Conservation (phyloP, 2,797 vertebrate genomes). For the Spondyliosoma cantharus region DNA sequence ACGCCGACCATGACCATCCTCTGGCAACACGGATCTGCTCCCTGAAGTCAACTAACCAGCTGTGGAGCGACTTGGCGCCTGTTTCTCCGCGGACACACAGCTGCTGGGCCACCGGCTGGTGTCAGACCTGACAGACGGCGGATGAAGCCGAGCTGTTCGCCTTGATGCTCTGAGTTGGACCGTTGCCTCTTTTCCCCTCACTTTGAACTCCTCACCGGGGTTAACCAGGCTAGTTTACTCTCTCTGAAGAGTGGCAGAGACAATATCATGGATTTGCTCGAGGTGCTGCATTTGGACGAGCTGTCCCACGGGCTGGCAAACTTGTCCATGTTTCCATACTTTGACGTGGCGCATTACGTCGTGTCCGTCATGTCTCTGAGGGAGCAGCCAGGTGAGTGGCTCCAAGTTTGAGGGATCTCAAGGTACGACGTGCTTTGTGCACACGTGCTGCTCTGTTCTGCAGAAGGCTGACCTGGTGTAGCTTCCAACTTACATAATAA, state of each 20-base stretch:
- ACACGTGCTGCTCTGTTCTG: background rate
- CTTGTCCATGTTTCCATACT: conserved; percentile 93
- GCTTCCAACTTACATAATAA: background rate
- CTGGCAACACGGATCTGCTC: conserved; percentile 28
- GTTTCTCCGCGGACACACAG: conserved; percentile 18
- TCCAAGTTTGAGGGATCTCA: background rate
- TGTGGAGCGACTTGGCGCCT: conserved; percentile 18
- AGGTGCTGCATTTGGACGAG: conserved; percentile 76
- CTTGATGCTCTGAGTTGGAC: conserved; percentile 72
- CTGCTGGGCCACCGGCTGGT: conserved; percentile 36
- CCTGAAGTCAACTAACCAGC: conserved; percentile 14
- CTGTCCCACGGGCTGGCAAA: conserved; percentile 86
- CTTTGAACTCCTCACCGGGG: conserved; percentile 9
- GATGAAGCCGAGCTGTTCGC: conserved; percentile 40
- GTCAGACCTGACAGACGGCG: conserved; percentile 31
- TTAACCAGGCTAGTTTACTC: background rate
- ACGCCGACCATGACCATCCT: conserved; percentile 17
- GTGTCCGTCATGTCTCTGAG: conserved; percentile 91
- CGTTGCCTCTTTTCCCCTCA: conserved; percentile 25
- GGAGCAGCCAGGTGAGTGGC: conserved; percentile 91
- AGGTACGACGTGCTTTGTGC: background rate
- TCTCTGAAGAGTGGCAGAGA: background rate
- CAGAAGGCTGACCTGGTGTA: background rate
- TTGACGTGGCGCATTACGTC: conserved; percentile 94
- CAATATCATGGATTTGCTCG: conserved; percentile 76